Conservation (phyloP, 2,888 invertebrate genomes). For the Muschampia plurimacula region DNA sequence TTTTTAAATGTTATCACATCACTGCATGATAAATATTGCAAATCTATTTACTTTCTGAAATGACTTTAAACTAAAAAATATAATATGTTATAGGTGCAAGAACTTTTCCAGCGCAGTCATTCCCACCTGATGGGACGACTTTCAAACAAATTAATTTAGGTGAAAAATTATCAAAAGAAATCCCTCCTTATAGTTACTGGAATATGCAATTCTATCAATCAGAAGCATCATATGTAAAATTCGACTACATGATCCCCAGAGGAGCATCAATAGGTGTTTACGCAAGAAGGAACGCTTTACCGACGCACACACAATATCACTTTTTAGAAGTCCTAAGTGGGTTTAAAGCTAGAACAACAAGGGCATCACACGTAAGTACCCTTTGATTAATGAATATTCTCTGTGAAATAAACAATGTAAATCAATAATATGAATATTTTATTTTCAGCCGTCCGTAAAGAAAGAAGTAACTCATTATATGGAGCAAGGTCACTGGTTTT, state of each 20-base stretch:
- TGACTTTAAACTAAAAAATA: constrained; percentile 24
- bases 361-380: constrained; percentile 94
- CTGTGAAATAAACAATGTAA: background rate
- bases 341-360: constrained; percentile 93
- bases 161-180: constrained; percentile 94
- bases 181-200: constrained; percentile 98
- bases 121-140: constrained; percentile 96
- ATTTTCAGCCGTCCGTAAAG: constrained; percentile 91
- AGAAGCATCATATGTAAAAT: constrained; percentile 96
- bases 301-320: constrained; percentile 98
- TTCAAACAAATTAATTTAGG: constrained; percentile 96
- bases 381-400: background rate
- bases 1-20: constrained; percentile 56
- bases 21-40: constrained; percentile 58
- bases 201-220: constrained; percentile 98
- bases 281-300: constrained; percentile 96
- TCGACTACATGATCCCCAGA: constrained; percentile 96
- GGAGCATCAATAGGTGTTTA: constrained; percentile 98
- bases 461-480: constrained; percentile 97
- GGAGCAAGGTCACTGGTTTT: constrained; percentile 98
- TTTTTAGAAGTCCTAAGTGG: constrained; percentile 97
- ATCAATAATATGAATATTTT: constrained; percentile 19
- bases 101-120: constrained; percentile 95
- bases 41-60: background rate
- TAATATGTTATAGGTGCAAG: constrained; percentile 88